These are phyloP conservation scores for Andricus quercusramuli DNA, from an alignment of 2,888 invertebrate species.

Conservation along the genomic window DNA sequence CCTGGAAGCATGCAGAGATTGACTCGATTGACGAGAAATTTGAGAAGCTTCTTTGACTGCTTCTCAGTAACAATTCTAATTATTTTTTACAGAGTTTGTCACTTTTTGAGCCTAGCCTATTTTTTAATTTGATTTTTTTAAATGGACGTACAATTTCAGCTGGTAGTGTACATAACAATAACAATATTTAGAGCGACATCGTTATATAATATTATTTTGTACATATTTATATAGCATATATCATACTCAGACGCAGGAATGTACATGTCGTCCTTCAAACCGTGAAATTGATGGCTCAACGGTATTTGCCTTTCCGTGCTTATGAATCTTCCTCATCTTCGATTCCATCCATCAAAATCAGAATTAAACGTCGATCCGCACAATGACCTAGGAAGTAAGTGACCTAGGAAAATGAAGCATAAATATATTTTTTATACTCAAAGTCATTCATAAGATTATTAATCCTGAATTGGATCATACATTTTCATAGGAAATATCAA, in stretches of 20 bases:
- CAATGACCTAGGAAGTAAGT: too few relatives aligned
- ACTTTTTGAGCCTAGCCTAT: too few relatives aligned
- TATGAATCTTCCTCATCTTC: slow-evolving; percentile 19
- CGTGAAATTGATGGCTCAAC: slow-evolving; percentile 26
- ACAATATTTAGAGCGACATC: neutral
- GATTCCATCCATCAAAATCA: slow-evolving; percentile 15
- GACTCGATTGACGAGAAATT: too few relatives aligned
- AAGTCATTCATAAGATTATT: neutral
- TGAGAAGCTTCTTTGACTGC: too few relatives aligned
- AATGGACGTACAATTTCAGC: too few relatives aligned
- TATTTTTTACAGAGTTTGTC: too few relatives aligned
- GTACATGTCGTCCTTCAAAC: slow-evolving; percentile 2
- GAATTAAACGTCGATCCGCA: neutral
- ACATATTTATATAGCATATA: neutral
- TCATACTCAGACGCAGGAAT: neutral
- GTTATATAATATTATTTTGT: neutral
- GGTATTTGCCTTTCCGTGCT: slow-evolving; percentile 15
- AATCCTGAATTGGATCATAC: neutral
- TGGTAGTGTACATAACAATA: too few relatives aligned
- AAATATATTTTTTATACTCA: slow-evolving; percentile 11
- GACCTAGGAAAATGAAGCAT: neutral
- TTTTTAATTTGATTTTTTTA: too few relatives aligned
- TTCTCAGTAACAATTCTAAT: too few relatives aligned
- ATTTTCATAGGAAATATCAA: neutral
- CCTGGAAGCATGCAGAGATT: too few relatives aligned